Evolutionary conservation across 2,113 vertebrate genomes (phyloP).

Genomic region (Anguilla rostrata): DNA sequence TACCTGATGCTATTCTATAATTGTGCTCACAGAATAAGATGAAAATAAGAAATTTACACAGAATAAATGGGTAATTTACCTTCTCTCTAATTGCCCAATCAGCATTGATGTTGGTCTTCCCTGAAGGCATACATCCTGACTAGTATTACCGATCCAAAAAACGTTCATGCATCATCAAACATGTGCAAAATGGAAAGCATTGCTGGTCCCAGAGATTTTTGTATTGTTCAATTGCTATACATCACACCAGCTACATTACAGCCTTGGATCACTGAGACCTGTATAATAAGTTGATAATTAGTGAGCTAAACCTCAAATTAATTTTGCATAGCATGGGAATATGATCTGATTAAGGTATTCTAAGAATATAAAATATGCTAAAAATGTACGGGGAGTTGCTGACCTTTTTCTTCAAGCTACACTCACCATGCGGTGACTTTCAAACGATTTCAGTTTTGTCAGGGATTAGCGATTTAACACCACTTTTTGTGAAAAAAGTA

Average conservation of each 20-base stretch:
- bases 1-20: slow-evolving; percentile 31
- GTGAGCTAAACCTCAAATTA: slow-evolving; percentile 31
- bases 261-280: slow-evolving; percentile 26
- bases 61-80: not conserved
- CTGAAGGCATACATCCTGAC: not conserved
- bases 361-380: slow-evolving; percentile 35
- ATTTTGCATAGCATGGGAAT: slow-evolving; percentile 34
- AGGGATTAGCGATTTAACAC: slow-evolving; percentile 51
- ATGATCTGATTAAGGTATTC: slow-evolving; percentile 35
- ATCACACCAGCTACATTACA: not conserved
- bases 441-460: slow-evolving; percentile 24
- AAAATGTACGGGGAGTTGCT: not conserved
- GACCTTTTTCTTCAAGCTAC: slow-evolving; percentile 31
- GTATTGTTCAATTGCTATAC: not conserved
- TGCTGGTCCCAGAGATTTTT: not conserved
- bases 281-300: slow-evolving; percentile 38
- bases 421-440: not conserved
- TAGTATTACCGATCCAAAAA: no score
- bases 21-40: slow-evolving; percentile 9
- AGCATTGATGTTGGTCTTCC: not conserved
- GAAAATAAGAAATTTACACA: not conserved
- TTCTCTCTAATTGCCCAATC: not conserved
- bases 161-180: not conserved
- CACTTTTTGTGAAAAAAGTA: slow-evolving; percentile 49
- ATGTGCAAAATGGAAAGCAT: not conserved